These are phyloP conservation scores for Acrossocheilus fasciatus DNA, from an alignment of 2,797 vertebrate genomes.

Conservation along the genomic window DNA sequence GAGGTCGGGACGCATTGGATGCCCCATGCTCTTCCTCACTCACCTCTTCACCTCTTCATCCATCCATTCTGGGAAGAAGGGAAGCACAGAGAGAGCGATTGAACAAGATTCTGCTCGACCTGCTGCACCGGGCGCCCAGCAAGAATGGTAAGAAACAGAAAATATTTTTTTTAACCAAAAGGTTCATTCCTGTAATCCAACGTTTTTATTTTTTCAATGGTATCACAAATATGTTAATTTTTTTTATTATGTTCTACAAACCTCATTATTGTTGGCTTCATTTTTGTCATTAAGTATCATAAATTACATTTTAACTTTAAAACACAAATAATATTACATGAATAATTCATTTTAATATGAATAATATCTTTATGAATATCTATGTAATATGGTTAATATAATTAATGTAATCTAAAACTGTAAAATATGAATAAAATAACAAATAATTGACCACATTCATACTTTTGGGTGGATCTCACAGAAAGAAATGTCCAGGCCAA, in stretches of 20 bases:
- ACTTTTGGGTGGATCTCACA: too few species aligned
- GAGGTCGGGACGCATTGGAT: constrained; percentile 78
- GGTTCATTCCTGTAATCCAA: not conserved
- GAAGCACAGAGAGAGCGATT: constrained; percentile 89
- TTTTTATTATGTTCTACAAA: not conserved
- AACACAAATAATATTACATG: not conserved
- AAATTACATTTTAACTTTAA: not conserved
- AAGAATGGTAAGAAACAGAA: constrained; percentile 85
- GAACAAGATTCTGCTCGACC: constrained; percentile 92
- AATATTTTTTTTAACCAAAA: not conserved
- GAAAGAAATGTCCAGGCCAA: too few species aligned
- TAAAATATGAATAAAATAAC: not conserved
- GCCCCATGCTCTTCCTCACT: constrained; percentile 68
- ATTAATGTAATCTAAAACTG: not conserved
- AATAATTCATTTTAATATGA: not conserved
- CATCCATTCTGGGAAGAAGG: constrained; percentile 81
- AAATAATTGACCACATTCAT: not conserved
- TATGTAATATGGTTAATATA: not conserved
- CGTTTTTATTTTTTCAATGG: too few species aligned
- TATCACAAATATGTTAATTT: not conserved
- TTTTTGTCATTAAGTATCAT: not conserved
- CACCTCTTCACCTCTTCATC: constrained; percentile 74
- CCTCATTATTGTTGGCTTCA: not conserved
- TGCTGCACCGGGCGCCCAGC: constrained; percentile 92
- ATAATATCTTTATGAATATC: not conserved